phyloP scores from a whole-genome alignment of 2,888 invertebrate genomes.

The Gortyna flavago region DNA sequence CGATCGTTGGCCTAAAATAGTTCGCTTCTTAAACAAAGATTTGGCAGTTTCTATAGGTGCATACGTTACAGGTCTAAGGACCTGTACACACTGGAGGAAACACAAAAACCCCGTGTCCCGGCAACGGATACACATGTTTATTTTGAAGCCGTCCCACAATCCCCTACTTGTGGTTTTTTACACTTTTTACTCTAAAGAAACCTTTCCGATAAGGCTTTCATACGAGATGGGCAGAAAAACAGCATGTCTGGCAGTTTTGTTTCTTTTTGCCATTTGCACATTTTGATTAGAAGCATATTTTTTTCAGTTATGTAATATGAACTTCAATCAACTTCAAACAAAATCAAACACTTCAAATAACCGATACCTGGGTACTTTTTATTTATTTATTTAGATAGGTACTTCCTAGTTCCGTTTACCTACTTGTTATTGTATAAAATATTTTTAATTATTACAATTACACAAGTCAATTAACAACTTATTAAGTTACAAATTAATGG shows the following conservation, averaged over 20 bases:
- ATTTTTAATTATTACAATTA: neutral
- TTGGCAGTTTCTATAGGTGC: constrained; percentile 9
- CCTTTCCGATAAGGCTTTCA: constrained; percentile 60
- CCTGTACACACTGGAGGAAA: constrained; percentile 29
- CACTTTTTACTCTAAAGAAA: constrained; percentile 67
- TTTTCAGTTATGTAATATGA: constrained; percentile 8
- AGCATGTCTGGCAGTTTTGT: constrained; percentile 57
- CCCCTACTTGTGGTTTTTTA: constrained; percentile 74
- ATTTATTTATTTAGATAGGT: too few relatives aligned
- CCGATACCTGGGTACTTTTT: neutral
- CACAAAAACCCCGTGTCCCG: constrained; percentile 58
- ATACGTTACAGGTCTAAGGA: constrained; percentile 19
- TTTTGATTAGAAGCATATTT: constrained; percentile 22
- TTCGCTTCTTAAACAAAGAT: neutral
- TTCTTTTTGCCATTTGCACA: constrained; percentile 27
- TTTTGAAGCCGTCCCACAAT: constrained; percentile 78
- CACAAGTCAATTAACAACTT: neutral
- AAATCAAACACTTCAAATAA: neutral
- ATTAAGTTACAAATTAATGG: constrained; percentile 58
- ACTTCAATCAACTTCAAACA: neutral
- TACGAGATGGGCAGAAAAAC: constrained; percentile 46
- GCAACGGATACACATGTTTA: constrained; percentile 85
- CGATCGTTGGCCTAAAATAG: constrained; percentile 41
- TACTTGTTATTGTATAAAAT: neutral
- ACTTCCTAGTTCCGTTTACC: neutral